These are phyloP conservation scores for Petrocephalus microphthalmus DNA, from an alignment of 2,113 vertebrate species.

Conservation along the genomic window DNA sequence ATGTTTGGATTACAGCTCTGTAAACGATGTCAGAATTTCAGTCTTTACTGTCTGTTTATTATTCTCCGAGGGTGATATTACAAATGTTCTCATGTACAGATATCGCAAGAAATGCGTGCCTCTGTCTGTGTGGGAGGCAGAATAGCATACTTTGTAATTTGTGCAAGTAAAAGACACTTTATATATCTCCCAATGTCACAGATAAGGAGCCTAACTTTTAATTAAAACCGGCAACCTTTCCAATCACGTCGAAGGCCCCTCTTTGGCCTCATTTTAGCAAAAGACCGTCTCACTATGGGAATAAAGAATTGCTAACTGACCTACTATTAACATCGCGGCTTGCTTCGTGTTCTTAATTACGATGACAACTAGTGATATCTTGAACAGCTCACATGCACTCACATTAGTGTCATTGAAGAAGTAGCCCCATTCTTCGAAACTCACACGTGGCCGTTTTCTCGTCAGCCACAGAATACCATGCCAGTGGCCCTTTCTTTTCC, in stretches of 20 bases:
- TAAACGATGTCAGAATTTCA: constrained; percentile 93
- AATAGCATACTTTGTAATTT: neutral
- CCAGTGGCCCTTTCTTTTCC: too few relatives aligned
- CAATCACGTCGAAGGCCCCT: neutral
- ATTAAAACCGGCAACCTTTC: neutral
- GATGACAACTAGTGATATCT: neutral
- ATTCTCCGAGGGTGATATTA: constrained; percentile 81
- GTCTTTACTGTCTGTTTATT: constrained; percentile 85
- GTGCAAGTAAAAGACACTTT: neutral
- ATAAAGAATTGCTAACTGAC: neutral
- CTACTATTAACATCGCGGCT: neutral
- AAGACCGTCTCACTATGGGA: neutral
- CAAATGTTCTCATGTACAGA: constrained; percentile 75
- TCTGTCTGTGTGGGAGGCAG: neutral
- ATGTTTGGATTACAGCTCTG: constrained; percentile 94
- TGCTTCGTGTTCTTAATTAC: neutral
- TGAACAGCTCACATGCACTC: neutral
- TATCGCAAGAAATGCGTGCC: constrained; percentile 38
- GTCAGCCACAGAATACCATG: neutral
- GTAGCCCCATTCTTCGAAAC: neutral
- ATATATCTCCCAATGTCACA: neutral
- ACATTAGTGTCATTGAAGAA: neutral
- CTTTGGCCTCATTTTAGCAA: neutral
- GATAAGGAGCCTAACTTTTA: neutral
- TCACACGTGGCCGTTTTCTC: neutral